Evolutionary conservation across 2,797 vertebrate genomes (phyloP), one percentile per base, ranked within the genome.

Genomic region (Cirrhinus molitorella): DNA sequence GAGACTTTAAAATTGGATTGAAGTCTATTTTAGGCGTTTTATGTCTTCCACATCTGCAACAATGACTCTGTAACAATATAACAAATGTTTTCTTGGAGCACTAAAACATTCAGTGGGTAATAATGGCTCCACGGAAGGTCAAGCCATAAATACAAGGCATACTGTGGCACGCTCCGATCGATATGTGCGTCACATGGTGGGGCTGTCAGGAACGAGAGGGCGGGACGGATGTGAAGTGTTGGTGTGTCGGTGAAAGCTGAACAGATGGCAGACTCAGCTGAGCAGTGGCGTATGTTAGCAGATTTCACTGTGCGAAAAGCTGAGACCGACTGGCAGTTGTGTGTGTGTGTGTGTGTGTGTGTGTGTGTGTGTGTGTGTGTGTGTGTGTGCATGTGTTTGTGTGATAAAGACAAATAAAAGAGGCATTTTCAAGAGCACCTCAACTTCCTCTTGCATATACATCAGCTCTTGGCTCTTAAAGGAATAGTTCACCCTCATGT

Each of bases 181-280:
- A 34, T 72, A 51, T 25, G 66, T 68, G 59, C 16, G n/a, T 83
- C 87, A 79, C 65, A 34, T 4, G 71, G 45, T 5, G 47, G 49
- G 14, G 49, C 25, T 43, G 37, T 83, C 70, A 63, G 57, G 23
- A 72, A 72, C 17, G 14, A 66, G 31, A 43, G 66, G 73, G 25
- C 12, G 43, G 53, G 2, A 61, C 4, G 25, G 43, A 28, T 65
- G 59, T 59, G 17, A 61, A 71, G 68, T 55, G 70, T 65, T 17
- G 34, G 19, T 7, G 74, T 47, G 79, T 43, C 53, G 10, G 34
- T 40, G 55, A 80, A 25, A 71, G 65, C 37, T 70, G 78, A 85
- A 74, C 81, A 85, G 80, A 85, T 85, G 84, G 82, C 37, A 77
- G 75, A 84, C 74, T 81, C 74, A 85, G 28, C 81, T 40, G 63